Evolutionary conservation across 2,113 vertebrate genomes (phyloP).

Genomic region (Tapirus terrestris): DNA sequence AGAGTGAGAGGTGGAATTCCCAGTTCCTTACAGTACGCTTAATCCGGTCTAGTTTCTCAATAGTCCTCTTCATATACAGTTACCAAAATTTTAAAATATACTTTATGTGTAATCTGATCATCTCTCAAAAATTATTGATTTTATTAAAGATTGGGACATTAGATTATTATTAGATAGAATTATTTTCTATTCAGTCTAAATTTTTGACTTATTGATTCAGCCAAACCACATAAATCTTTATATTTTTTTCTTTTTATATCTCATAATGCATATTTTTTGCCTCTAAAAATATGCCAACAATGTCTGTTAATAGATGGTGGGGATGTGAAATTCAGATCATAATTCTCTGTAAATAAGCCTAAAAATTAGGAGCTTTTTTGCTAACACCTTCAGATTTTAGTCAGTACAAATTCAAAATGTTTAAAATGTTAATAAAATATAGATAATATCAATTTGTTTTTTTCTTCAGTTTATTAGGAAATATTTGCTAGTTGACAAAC

Average conservation of each 20-base stretch:
- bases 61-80: neutral
- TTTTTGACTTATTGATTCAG: neutral
- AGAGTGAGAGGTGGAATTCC: neutral
- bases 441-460: neutral
- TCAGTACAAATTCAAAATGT: neutral
- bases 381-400: neutral
- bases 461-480: neutral
- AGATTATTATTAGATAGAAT: neutral
- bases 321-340: neutral
- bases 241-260: neutral
- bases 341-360: neutral
- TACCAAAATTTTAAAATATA: neutral
- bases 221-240: neutral
- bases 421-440: neutral
- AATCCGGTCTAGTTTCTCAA: neutral
- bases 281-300: neutral
- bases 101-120: neutral
- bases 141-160: neutral
- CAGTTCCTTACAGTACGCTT: neutral
- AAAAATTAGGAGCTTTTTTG: neutral
- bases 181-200: neutral
- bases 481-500: neutral
- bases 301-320: neutral
- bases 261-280: neutral
- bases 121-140: neutral